Percentiles rank a stretch among this genome's conserved stretches.
phyloP scores from a whole-genome alignment of 2,888 invertebrate species.

The Drosophila pullipes region DNA sequence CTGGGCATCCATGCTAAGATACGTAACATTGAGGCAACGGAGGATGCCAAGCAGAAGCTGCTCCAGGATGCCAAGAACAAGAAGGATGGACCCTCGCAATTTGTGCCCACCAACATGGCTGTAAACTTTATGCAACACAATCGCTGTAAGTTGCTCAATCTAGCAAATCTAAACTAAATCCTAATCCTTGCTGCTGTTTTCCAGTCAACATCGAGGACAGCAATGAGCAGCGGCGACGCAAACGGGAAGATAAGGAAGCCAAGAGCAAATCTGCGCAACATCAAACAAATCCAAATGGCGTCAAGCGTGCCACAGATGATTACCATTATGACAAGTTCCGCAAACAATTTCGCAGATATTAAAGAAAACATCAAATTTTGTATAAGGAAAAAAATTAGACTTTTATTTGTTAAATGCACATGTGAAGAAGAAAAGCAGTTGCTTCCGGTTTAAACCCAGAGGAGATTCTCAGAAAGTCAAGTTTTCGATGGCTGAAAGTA shows the following conservation, averaged over 20 bases:
- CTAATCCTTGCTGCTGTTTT: conserved; percentile 72
- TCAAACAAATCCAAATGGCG: conserved; percentile 87
- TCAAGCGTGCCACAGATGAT: conserved; percentile 98
- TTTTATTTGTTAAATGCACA: conserved; percentile 2
- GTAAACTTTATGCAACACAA: conserved; percentile 99
- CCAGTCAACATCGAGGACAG: conserved; percentile 93
- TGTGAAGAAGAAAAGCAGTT: background rate
- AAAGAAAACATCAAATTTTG: conserved; percentile 47
- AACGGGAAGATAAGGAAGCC: conserved; percentile 76
- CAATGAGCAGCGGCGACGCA: conserved; percentile 86
- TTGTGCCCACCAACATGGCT: conserved; percentile 99
- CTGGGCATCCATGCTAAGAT: conserved; percentile 99
- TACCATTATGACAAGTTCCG: conserved; percentile 98
- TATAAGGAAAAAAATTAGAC: background rate
- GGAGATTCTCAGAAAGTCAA: background rate
- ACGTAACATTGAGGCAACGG: conserved; percentile 99
- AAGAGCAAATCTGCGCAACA: conserved; percentile 85
- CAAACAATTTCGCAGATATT: conserved; percentile 96
- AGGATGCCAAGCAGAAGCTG: conserved; percentile 97
- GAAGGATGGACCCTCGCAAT: conserved; percentile 96
- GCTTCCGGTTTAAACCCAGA: background rate
- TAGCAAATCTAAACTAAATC: background rate
- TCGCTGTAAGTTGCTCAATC: conserved; percentile 89
- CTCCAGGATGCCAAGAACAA: conserved; percentile 95
- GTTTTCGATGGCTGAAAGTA: conserved; percentile 14